Conservation (phyloP, 35 echinoderm and acorn worm species). For the Lytechinus pictus region DNA sequence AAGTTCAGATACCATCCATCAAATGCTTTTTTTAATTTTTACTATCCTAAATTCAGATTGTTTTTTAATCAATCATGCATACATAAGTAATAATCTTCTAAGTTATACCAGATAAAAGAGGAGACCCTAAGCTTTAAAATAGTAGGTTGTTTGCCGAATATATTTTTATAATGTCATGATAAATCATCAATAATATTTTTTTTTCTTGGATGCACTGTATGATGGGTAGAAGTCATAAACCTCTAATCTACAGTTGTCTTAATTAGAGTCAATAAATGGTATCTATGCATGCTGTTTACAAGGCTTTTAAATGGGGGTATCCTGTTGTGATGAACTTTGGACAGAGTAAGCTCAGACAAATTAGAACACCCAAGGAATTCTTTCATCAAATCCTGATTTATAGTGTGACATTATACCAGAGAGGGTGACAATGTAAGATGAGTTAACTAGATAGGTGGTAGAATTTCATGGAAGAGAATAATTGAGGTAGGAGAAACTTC, state of each 20-base stretch:
- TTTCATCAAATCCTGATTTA: conserved; percentile 29
- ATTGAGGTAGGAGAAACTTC: background rate
- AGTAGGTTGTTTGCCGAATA: no score
- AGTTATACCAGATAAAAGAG: no score
- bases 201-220: no score
- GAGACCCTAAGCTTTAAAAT: no score
- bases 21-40: no score
- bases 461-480: background rate
- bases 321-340: background rate
- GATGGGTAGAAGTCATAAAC: background rate
- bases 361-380: background rate
- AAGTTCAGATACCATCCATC: no score
- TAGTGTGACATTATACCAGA: background rate
- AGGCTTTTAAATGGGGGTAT: background rate
- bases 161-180: no score
- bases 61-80: no score
- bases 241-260: background rate
- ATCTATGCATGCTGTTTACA: background rate
- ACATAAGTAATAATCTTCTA: no score
- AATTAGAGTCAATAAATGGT: conserved; percentile 12
- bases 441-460: background rate
- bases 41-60: no score
- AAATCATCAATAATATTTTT: no score
- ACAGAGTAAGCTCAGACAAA: conserved; percentile 12
- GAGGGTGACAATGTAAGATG: background rate